Conservation (phyloP, 2,113 vertebrate genomes). For the Anser cygnoides region DNA sequence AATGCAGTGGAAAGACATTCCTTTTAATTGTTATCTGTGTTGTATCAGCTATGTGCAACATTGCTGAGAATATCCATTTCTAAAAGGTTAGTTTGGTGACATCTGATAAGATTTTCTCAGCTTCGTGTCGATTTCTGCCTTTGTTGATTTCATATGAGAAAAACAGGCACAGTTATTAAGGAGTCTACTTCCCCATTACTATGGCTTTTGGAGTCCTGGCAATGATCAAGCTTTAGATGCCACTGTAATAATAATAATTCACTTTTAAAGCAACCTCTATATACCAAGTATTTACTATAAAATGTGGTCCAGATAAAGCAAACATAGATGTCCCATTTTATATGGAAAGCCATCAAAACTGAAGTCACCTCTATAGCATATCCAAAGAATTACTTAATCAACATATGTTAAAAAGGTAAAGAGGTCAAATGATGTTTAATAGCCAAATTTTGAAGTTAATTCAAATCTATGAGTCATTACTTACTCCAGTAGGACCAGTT, state of each 20-base stretch:
- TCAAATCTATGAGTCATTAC: background rate
- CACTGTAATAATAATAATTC: background rate
- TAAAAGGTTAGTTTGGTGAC: background rate
- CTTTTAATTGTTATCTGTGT: background rate
- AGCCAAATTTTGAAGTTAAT: background rate
- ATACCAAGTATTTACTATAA: background rate
- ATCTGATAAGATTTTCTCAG: background rate
- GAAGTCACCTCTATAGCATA: background rate
- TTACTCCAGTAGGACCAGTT: background rate
- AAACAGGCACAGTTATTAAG: background rate
- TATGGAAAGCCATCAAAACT: background rate
- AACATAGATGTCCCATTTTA: background rate
- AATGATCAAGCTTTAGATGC: background rate
- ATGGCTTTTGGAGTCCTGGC: rapidly evolving
- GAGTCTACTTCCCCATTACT: background rate
- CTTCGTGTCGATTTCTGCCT: background rate
- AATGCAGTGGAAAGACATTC: background rate
- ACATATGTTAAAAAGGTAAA: background rate
- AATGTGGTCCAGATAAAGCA: background rate
- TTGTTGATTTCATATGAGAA: background rate
- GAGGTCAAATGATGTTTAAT: background rate
- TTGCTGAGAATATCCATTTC: background rate
- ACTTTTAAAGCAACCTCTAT: background rate
- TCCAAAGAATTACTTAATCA: background rate
- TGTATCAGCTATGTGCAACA: background rate